Conservation (phyloP, 92 coral and sea anemone species). For the Galaxea fascicularis region DNA sequence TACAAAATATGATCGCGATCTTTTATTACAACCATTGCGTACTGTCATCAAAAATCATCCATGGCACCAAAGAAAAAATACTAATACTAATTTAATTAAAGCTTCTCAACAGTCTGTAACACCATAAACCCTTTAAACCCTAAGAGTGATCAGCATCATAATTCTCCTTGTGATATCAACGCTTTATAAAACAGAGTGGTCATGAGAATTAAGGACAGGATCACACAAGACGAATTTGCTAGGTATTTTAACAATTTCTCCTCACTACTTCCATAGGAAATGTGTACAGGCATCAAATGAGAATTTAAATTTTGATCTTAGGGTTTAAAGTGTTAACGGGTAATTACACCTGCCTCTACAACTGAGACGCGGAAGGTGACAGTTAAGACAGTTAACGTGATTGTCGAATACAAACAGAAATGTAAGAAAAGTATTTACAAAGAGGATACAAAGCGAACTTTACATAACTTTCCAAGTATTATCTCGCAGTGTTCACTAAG, state of each 20-base stretch:
- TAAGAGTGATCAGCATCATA: too few species aligned
- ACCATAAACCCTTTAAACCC: neutral
- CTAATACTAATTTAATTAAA: too few species aligned
- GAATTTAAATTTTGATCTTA: too few species aligned
- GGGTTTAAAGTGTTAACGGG: too few species aligned
- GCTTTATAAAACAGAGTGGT: too few species aligned
- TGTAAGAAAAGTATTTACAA: neutral
- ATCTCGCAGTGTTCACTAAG: neutral
- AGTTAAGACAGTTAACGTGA: neutral
- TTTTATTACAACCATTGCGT: neutral
- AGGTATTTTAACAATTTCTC: too few species aligned
- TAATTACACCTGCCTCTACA: neutral
- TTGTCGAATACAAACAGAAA: neutral
- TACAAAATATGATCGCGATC: slow-evolving; percentile 10
- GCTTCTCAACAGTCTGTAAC: neutral
- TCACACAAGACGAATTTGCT: too few species aligned
- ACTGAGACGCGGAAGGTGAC: neutral
- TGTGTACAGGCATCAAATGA: too few species aligned
- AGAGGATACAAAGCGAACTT: neutral
- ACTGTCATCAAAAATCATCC: neutral
- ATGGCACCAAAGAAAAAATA: neutral
- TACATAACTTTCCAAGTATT: neutral
- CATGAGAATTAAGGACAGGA: too few species aligned
- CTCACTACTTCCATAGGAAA: too few species aligned
- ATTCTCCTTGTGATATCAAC: too few species aligned